phyloP scores from a whole-genome alignment of 1,140 invertebrate genomes.

The Macrobrachium nipponense region DNA sequence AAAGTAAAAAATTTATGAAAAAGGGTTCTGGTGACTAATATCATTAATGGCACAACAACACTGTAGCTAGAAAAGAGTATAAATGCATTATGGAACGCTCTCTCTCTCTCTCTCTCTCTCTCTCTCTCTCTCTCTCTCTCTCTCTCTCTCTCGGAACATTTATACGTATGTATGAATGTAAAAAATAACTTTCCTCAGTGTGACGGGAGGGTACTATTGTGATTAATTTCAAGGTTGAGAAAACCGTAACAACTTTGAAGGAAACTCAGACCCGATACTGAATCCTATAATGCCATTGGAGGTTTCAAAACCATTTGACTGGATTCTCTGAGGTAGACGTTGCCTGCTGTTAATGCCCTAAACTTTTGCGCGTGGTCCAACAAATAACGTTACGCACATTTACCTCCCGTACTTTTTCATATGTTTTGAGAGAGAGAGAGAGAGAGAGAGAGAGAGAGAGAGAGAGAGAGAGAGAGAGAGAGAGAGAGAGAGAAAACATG shows the following conservation, averaged over 20 bases:
- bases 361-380: too few relatives aligned
- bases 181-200: background rate
- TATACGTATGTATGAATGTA: background rate
- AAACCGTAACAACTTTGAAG: too few relatives aligned
- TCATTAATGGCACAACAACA: background rate
- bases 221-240: too few relatives aligned
- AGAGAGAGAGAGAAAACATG: constrained; percentile 10
- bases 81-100: background rate
- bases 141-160: background rate
- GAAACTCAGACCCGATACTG: too few relatives aligned
- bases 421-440: background rate
- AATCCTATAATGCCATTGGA: too few relatives aligned
- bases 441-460: constrained; percentile 29
- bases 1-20: too few relatives aligned
- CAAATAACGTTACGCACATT: background rate
- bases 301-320: too few relatives aligned
- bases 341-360: too few relatives aligned
- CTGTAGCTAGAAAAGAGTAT: background rate
- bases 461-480: constrained; percentile 9
- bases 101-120: constrained; percentile 23
- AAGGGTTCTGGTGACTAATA: too few relatives aligned
- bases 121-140: constrained; percentile 26
- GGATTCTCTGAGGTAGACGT: too few relatives aligned
- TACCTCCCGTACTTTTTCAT: background rate
- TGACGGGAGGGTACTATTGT: background rate